These are phyloP conservation scores for Lamproptera curius DNA, from an alignment of 2,888 invertebrate genomes.

Conservation along the genomic window DNA sequence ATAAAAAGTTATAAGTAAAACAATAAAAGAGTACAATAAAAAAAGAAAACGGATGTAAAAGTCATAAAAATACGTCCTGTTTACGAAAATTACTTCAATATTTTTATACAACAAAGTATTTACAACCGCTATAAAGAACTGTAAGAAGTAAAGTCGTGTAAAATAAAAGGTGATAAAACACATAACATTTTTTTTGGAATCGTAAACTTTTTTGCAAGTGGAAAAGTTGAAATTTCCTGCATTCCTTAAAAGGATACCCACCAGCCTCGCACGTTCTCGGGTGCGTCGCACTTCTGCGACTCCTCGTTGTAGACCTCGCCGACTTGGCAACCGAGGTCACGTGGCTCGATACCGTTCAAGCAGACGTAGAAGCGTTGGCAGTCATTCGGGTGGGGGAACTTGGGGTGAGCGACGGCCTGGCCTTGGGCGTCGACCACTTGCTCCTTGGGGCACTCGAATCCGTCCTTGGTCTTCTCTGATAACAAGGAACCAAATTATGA, in stretches of 20 bases:
- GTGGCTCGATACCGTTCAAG: constrained; percentile 90
- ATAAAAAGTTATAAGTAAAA: constrained; percentile 28
- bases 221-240: neutral
- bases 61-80: too few relatives aligned
- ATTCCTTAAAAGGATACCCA: constrained; percentile 53
- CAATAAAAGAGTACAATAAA: too few relatives aligned
- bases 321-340: constrained; percentile 90
- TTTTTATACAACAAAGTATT: neutral
- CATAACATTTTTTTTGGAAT: too few relatives aligned
- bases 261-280: constrained; percentile 95
- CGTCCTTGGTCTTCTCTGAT: constrained; percentile 86
- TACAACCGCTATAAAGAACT: too few relatives aligned
- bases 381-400: constrained; percentile 90
- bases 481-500: too few relatives aligned
- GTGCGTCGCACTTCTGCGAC: constrained; percentile 90
- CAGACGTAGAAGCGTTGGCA: constrained; percentile 96
- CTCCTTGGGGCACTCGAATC: constrained; percentile 90
- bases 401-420: constrained; percentile 88
- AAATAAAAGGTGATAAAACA: too few relatives aligned
- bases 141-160: too few relatives aligned
- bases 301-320: constrained; percentile 96
- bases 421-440: constrained; percentile 82
- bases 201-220: too few relatives aligned
- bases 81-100: neutral
- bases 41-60: too few relatives aligned